These are phyloP conservation scores for Holocentrus rufus DNA, from an alignment of 2,797 vertebrate genomes.

Conservation along the genomic window DNA sequence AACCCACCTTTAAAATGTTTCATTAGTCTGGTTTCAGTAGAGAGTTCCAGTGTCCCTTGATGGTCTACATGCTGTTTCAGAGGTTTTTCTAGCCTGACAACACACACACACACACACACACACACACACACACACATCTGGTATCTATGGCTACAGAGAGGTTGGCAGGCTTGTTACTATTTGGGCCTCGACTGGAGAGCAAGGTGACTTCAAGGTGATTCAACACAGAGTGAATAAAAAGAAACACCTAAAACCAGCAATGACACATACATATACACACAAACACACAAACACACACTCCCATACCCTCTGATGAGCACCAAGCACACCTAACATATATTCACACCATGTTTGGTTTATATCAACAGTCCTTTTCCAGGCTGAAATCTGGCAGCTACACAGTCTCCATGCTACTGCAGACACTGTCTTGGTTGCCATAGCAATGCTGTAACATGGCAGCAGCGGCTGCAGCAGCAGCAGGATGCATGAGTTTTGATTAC, in stretches of 20 bases:
- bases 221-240: conserved; percentile 38
- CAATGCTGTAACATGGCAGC: conserved; percentile 68
- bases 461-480: conserved; percentile 55
- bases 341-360: neutral
- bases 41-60: neutral
- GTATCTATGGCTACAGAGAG: conserved; percentile 34
- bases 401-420: conserved; percentile 61
- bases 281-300: conserved; percentile 1
- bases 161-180: conserved; percentile 29
- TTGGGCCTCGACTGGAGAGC: conserved; percentile 48
- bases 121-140: conserved; percentile 13
- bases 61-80: too few relatives aligned
- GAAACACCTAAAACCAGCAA: conserved; percentile 10
- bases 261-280: conserved; percentile 3
- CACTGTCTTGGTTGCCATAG: conserved; percentile 75
- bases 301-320: neutral
- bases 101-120: conserved; percentile 11
- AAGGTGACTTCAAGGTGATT: conserved; percentile 80
- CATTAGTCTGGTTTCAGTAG: conserved; percentile 12
- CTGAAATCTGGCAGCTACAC: conserved; percentile 34
- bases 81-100: conserved; percentile 17
- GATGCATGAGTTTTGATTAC: conserved; percentile 11
- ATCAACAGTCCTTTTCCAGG: conserved; percentile 18
- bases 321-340: neutral
- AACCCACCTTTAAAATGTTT: conserved; percentile 20